Base-by-base conservation (phyloP, 2,888 invertebrate species). In the Drosophila buzzatii region DNA sequence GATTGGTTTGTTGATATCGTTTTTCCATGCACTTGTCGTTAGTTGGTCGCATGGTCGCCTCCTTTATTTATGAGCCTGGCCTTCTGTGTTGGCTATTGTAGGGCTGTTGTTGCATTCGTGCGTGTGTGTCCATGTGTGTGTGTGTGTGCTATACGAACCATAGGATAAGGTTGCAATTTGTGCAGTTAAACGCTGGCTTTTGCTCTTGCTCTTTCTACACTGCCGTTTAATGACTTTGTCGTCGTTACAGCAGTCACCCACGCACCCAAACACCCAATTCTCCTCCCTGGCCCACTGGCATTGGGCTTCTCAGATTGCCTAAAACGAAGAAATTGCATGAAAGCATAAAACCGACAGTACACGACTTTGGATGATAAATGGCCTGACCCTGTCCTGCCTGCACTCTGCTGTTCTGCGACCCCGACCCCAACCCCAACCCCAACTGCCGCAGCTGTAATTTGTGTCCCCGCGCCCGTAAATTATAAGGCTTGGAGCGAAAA, bases 331-430 rank as follows among this genome's bases (percentile, higher is more conserved):
- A 90, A 85, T 87, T 85, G 81, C 80, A 81, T 81, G 79, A 82
- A 90, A 81, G 87, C 82, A 90, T 91, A 87, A 89, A 89, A 90
- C 80, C 80, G 87, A 89, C 89, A 86, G 81, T 74, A 84, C 89
- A 85, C 85, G 91, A 85, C 81, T 91, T 88, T 82, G 76, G 81
- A 82, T 89, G 89, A 91, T 90, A 89, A 91, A 91, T 90, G 85
- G 74, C 76, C 79, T 69, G 78, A 73, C 77, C 87, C 71, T 44
- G 63, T 67, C 27, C 62, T 56, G 57, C 35, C 65, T 56, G 57
- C 55, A 18, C 53, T 42, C 33, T 60, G 39, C 42, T 44, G 59
- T 18, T 35, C 4, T 44, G 49, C 39, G 18, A 20, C 41, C 57
- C 53, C 52, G 6, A 7, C 27, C 27, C 47, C 4, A n/a, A 20